These are phyloP conservation scores for Galaxea fascicularis DNA, from an alignment of 92 coral and sea anemone species.

Conservation along the genomic window DNA sequence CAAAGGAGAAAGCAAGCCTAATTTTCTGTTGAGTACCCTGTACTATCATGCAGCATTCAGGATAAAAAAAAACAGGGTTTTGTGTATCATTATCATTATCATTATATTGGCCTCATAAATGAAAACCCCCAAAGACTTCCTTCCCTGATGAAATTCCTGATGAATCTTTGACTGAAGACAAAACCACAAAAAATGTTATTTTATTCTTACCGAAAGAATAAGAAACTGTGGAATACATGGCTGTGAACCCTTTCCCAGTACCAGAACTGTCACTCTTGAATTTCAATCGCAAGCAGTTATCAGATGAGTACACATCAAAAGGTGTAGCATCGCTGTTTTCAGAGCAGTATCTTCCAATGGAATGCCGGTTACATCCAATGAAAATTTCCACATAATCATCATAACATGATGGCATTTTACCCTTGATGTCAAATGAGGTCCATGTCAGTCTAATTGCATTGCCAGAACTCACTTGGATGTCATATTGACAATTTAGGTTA, in stretches of 20 bases:
- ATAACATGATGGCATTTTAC: slow-evolving; percentile 77
- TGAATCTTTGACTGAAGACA: no score
- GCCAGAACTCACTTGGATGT: slow-evolving; percentile 43
- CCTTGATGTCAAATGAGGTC: slow-evolving; percentile 73
- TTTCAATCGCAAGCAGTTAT: slow-evolving; percentile 66
- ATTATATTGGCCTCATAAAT: no score
- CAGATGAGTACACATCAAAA: slow-evolving; percentile 74
- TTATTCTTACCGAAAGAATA: background rate
- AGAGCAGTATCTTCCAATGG: slow-evolving; percentile 78
- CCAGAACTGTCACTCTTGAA: slow-evolving; percentile 69
- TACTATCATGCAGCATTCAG: no score
- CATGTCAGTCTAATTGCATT: slow-evolving; percentile 60
- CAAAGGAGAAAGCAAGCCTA: no score
- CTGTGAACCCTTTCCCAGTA: slow-evolving; percentile 65
- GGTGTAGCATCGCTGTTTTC: slow-evolving; percentile 30
- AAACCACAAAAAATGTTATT: no score
- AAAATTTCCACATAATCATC: slow-evolving; percentile 79
- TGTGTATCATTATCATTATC: no score
- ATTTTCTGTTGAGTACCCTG: no score
- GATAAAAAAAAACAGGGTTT: no score
- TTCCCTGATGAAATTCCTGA: no score
- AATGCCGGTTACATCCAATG: slow-evolving; percentile 64
- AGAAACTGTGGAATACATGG: slow-evolving; percentile 23
- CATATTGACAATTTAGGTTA: slow-evolving; percentile 61
- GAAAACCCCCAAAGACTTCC: no score